Evolutionary conservation across 2,797 vertebrate genomes (phyloP), one percentile per base, ranked within the genome.

Genomic region (Vultur gryphus): DNA sequence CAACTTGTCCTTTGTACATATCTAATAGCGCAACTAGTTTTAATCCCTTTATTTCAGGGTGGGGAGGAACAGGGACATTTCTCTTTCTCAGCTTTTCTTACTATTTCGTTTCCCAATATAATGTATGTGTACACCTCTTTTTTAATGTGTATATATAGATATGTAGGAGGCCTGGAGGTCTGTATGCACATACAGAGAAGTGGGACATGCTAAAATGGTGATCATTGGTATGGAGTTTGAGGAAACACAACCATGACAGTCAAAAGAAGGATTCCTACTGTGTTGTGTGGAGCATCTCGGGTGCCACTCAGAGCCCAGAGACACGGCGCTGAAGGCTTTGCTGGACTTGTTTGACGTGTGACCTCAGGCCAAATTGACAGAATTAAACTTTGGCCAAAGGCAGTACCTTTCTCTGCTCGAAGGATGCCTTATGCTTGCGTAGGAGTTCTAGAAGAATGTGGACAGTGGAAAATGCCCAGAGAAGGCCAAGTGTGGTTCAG

Each of bases 331-430:
- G 89, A 52, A 48, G 25, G 37, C 44, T 90, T 55, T 79, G 44
- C 62, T 69, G 65, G 35, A 13, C 43, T 72, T 2, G 3, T 23
- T 1, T 79, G 62, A 31, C 0, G 0, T 49, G 39, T 64, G 43
- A 72, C 46, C n/a, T 66, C 73, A 48, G 54, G 61, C 25, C 37
- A 48, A 62, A 29, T 29, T 13, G 35, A 8, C 26, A 15, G 29
- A 46, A n/a, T 21, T 64, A 26, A 49, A 21, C 59, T 70, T 61
- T 67, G 46, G 28, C 49, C n/a, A 13, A 51, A 66, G 61, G 33
- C 75, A 43, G 49, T 31, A 6, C 26, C 7, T 70, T 83, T 20
- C 64, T 64, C n/a, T 52, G 26, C 10, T 67, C 41, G 14, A 48
- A 43, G 58, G 62, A 57, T 49, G 31, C 29, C 8, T 84, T 51